Base-by-base conservation (phyloP, 1,140 invertebrate species). In the Reticulitermes speratus region DNA sequence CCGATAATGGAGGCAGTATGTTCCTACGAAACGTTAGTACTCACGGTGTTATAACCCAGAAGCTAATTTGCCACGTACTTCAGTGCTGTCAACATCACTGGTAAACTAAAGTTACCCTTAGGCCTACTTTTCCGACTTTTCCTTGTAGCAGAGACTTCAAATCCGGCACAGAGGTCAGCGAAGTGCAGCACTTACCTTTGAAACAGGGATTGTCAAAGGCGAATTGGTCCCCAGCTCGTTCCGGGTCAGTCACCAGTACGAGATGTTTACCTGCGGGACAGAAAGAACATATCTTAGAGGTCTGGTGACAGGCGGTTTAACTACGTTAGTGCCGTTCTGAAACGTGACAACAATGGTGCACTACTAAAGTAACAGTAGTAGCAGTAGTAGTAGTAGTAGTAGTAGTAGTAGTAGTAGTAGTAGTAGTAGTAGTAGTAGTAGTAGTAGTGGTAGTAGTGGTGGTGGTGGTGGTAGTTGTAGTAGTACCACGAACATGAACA, bases 201-300 rank as follows among this genome's bases (percentile, higher is more conserved):
- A 96, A 96, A 82, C 95, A 95, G 30, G 95, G 95, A 92, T 96
- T 96, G 90, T 96, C 96, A 89, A 96, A 96, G 0, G 95, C 95
- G 89, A 94, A 96, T 83, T 95, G 94, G 88, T 94, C 93, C 86
- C 95, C 95, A 3, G 94, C 94, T 83, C 93, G 94, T 89, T 95
- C 95, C 0, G 95, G 94, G 88, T 95, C 95, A 14, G 93, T 94
- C 86, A 94, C 93, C 88, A 95, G 90, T n/a, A 95, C 94, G 75
- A 96, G 90, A 88, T 95, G 94, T 89, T 95, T 95, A 85, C 94
- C 95, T 96, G 92, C 82, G 91, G 91, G 88, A 88, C 91, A 91
- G 89, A 88, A 90, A 89, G 83, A 87, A 38, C 32, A 87, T 44
- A 85, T 59, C 8, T 45, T 86, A 45, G 44, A 30, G 23, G 44